These are phyloP conservation scores for Chromis chromis DNA, from an alignment of 2,797 vertebrate genomes.

Conservation along the genomic window DNA sequence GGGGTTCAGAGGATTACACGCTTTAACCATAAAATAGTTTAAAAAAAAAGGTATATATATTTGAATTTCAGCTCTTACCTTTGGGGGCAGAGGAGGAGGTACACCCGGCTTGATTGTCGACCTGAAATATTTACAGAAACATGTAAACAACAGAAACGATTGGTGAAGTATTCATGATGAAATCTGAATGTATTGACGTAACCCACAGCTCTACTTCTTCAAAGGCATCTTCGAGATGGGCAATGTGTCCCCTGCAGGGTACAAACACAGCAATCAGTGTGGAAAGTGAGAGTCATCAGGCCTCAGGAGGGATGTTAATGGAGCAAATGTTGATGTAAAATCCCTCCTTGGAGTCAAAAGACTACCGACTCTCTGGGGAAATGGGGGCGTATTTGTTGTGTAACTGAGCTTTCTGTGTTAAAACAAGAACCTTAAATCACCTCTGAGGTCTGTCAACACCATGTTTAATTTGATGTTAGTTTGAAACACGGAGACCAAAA, in stretches of 20 bases:
- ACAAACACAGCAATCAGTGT: slow-evolving; percentile 30
- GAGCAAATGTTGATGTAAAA: slow-evolving; percentile 36
- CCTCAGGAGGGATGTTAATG: slow-evolving; percentile 17
- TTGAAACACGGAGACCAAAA: not conserved
- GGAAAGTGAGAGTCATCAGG: slow-evolving; percentile 23
- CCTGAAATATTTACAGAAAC: slow-evolving; percentile 75
- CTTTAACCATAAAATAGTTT: not conserved
- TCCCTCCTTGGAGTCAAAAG: slow-evolving; percentile 12
- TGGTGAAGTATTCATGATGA: not conserved
- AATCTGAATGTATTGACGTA: not conserved
- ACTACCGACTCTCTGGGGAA: not conserved
- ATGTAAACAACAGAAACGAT: not conserved
- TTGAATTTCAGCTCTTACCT: slow-evolving; percentile 83
- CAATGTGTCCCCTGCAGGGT: slow-evolving; percentile 80
- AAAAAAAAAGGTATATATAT: not conserved
- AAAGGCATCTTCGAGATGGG: slow-evolving; percentile 83
- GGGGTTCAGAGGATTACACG: too few species aligned
- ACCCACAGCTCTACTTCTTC: slow-evolving; percentile 85
- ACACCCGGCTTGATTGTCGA: slow-evolving; percentile 90
- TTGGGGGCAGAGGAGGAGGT: slow-evolving; percentile 94
- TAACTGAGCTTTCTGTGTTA: not conserved
- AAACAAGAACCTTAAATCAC: not conserved
- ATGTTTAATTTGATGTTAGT: not conserved
- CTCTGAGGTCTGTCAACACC: not conserved
- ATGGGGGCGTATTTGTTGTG: not conserved